Evolutionary conservation across 2,797 vertebrate genomes (phyloP).

Genomic region (Sebastes matsubarae): DNA sequence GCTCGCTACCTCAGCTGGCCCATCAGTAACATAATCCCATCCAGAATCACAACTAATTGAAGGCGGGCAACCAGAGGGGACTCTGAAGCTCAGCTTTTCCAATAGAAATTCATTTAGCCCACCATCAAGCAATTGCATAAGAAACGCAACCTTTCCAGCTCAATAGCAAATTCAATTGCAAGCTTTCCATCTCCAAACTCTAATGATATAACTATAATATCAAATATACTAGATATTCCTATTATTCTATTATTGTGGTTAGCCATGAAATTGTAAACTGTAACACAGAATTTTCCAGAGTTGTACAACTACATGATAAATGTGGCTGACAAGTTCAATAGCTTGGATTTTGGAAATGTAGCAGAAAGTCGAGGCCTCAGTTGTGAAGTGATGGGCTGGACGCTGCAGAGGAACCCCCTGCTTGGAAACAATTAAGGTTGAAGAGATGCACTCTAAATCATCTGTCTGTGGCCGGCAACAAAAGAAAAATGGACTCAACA

Average conservation of each 20-base stretch:
- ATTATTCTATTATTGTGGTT: slow-evolving; percentile 53
- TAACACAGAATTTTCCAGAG: slow-evolving; percentile 45
- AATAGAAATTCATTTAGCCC: slow-evolving; percentile 62
- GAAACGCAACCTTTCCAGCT: slow-evolving; percentile 39
- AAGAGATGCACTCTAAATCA: slow-evolving; percentile 63
- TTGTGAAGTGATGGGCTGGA: slow-evolving; percentile 45
- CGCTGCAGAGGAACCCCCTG: slow-evolving; percentile 60
- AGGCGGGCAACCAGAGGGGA: slow-evolving; percentile 53
- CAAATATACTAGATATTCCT: slow-evolving; percentile 30
- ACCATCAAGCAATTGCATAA: slow-evolving; percentile 39
- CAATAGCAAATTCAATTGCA: slow-evolving; percentile 55
- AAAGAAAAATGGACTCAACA: slow-evolving; percentile 19
- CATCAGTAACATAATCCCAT: slow-evolving; percentile 66
- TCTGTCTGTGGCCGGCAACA: slow-evolving; percentile 44
- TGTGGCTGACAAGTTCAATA: slow-evolving; percentile 58
- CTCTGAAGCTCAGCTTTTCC: slow-evolving; percentile 40
- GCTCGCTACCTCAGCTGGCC: slow-evolving; percentile 70
- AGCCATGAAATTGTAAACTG: slow-evolving; percentile 47
- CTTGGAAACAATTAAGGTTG: slow-evolving; percentile 52
- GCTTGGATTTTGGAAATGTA: slow-evolving; percentile 53
- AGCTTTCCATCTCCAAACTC: slow-evolving; percentile 16
- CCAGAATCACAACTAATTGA: slow-evolving; percentile 50
- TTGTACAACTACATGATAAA: slow-evolving; percentile 54
- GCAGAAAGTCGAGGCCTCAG: slow-evolving; percentile 56
- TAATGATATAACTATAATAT: slow-evolving; percentile 32